phyloP scores from a whole-genome alignment of 2,113 vertebrate species.

The Cryptotis parvus region DNA sequence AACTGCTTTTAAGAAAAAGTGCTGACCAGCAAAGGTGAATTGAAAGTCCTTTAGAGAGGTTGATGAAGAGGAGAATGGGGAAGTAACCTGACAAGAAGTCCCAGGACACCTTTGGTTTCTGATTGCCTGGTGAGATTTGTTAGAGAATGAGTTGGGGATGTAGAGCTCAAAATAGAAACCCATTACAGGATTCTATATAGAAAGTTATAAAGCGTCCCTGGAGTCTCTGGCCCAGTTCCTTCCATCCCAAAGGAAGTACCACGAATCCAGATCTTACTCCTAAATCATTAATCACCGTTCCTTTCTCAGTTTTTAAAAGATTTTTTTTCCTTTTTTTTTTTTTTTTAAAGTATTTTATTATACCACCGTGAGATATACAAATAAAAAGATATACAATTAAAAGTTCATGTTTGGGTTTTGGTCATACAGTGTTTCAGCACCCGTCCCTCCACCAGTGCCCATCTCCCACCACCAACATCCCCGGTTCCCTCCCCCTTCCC shows the following conservation, averaged over 20 bases:
- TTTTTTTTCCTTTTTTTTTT: too few species aligned
- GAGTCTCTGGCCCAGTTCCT: background rate
- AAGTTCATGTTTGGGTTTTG: too few species aligned
- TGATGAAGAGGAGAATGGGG: too few species aligned
- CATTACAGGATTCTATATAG: background rate
- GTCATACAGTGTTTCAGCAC: too few species aligned
- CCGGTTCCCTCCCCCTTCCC: too few species aligned
- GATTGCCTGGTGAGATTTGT: background rate
- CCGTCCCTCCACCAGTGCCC: too few species aligned
- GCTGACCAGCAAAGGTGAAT: background rate
- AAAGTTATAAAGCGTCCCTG: background rate
- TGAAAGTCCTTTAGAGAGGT: background rate
- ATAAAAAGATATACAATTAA: too few species aligned
- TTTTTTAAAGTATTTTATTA: too few species aligned
- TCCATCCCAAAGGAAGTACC: background rate
- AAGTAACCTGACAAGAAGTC: background rate
- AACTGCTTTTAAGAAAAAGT: background rate
- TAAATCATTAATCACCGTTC: background rate
- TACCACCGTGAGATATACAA: too few species aligned
- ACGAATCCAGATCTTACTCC: background rate
- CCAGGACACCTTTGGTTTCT: background rate
- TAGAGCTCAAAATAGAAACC: background rate
- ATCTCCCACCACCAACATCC: too few species aligned
- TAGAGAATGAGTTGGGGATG: background rate
- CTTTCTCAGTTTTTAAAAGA: too few species aligned